Conservation (phyloP, 2,797 vertebrate genomes). For the Hoplostethus atlanticus region DNA sequence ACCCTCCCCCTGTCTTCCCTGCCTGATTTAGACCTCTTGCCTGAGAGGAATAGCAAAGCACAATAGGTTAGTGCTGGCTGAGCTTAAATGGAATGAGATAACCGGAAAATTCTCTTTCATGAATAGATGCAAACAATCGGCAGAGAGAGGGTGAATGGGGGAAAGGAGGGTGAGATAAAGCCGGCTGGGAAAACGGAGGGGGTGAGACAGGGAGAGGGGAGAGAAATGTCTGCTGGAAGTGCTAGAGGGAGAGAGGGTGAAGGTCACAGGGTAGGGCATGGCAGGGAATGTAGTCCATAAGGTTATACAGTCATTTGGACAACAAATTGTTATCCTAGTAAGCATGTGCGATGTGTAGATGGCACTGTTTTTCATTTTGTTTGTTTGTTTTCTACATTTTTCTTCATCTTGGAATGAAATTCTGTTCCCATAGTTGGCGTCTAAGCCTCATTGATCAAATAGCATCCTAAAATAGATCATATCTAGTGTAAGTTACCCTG, state of each 20-base stretch:
- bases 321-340: no score
- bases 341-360: no score
- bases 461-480: no score
- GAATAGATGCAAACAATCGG: constrained; percentile 78
- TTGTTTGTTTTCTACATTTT: no score
- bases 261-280: constrained; percentile 46
- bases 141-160: constrained; percentile 53
- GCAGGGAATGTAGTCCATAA: no score
- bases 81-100: constrained; percentile 84
- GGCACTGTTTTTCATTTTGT: no score
- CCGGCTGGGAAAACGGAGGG: background rate
- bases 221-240: constrained; percentile 27
- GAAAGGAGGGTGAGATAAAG: constrained; percentile 49
- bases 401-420: no score
- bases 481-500: no score
- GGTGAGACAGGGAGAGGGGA: constrained; percentile 12
- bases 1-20: constrained; percentile 38
- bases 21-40: constrained; percentile 80
- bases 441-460: no score
- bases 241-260: constrained; percentile 43
- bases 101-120: constrained; percentile 82
- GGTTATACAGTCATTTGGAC: no score
- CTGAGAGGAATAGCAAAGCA: constrained; percentile 77
- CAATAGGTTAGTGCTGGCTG: constrained; percentile 77
- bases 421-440: no score